Percentiles rank a stretch among this genome's conserved stretches.
Evolutionary conservation across 1,140 invertebrate species (phyloP).

Genomic region (Zaprionus vittiger): DNA sequence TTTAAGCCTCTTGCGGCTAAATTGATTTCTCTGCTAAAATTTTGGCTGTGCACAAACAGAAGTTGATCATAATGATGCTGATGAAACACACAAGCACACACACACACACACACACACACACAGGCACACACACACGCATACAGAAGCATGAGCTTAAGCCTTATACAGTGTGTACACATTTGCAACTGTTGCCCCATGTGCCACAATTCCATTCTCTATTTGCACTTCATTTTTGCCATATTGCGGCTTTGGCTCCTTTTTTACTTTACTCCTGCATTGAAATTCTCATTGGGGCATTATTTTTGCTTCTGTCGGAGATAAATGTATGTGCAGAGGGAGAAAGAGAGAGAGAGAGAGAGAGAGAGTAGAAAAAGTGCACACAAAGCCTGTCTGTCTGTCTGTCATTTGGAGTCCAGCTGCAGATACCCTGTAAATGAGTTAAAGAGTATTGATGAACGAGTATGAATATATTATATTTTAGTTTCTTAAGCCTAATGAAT

Average conservation of each 20-base stretch:
- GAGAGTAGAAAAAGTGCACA: not conserved
- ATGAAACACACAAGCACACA: not conserved
- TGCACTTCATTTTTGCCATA: conserved; percentile 18
- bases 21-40: conserved; percentile 32
- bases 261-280: conserved; percentile 1
- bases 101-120: not conserved
- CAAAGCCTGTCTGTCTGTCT: not conserved
- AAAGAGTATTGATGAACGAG: not conserved
- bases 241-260: not conserved
- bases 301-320: not conserved
- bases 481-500: not conserved
- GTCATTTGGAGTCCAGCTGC: not conserved
- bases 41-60: conserved; percentile 9
- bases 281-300: not conserved
- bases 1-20: conserved; percentile 25
- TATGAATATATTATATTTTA: not conserved
- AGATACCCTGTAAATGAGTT: not conserved
- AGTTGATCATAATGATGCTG: conserved; percentile 10
- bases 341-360: not conserved
- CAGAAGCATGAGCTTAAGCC: not conserved
- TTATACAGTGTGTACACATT: conserved; percentile 1
- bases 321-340: not conserved
- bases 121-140: not conserved
- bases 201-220: conserved; percentile 13
- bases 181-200: not conserved